Conservation (phyloP, 2,888 invertebrate genomes). For the Vannuccia rotundouncinata region DNA sequence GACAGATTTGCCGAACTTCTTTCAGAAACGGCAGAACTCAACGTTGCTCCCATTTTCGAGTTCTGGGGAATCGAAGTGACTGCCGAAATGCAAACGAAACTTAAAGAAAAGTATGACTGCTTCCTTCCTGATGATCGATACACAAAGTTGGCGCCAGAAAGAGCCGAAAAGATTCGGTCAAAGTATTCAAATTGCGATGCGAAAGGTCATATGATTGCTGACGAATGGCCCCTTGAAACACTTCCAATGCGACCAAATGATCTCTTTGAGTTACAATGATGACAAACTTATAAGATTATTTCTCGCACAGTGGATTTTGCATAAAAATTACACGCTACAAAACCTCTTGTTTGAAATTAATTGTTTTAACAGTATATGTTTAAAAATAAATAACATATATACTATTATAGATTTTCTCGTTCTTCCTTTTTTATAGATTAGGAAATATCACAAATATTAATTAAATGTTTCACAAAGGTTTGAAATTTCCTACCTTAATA, state of each 20-base stretch:
- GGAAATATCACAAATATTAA: too few relatives aligned
- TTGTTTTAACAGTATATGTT: too few relatives aligned
- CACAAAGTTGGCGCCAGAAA: neutral
- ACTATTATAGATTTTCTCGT: too few relatives aligned
- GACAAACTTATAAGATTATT: neutral
- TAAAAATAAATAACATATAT: too few relatives aligned
- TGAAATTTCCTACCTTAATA: too few relatives aligned
- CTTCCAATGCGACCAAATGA: neutral
- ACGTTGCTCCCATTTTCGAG: conserved; percentile 42
- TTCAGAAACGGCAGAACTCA: conserved; percentile 41
- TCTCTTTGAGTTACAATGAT: neutral
- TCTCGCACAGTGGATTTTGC: too few relatives aligned
- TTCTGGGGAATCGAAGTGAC: conserved; percentile 44
- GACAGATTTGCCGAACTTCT: conserved; percentile 43
- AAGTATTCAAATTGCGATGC: neutral
- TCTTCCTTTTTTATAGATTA: too few relatives aligned
- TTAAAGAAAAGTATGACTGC: conserved; percentile 10
- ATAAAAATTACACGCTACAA: too few relatives aligned
- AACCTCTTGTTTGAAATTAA: too few relatives aligned
- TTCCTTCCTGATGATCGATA: conserved; percentile 31
- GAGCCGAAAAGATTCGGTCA: neutral
- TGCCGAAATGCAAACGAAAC: neutral
- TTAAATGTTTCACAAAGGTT: too few relatives aligned
- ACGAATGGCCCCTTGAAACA: neutral
- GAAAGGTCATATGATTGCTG: neutral